These are phyloP conservation scores for Catharus fuscescens DNA, from an alignment of 2,113 vertebrate species.

Conservation along the genomic window DNA sequence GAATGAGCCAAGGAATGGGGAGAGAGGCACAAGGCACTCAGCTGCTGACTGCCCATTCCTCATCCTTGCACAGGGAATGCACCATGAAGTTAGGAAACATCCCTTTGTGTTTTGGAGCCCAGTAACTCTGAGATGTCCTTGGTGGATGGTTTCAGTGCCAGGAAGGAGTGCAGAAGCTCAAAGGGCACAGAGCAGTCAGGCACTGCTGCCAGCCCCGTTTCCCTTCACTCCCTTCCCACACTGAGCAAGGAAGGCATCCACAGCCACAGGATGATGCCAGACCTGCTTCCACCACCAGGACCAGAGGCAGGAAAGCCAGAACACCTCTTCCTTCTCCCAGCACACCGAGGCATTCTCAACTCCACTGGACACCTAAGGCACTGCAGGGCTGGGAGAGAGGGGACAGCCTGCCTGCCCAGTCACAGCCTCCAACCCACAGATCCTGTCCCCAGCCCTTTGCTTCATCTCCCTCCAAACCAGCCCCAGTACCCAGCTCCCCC, in stretches of 20 bases:
- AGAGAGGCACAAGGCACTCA: not conserved
- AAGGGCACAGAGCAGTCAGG: not conserved
- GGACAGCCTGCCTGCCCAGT: not conserved
- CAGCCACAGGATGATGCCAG: rapidly evolving
- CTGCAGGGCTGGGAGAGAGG: not conserved
- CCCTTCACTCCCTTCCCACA: not conserved
- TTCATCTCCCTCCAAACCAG: not conserved
- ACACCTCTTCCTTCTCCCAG: not conserved
- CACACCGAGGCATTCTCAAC: rapidly evolving
- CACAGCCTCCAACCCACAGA: not conserved
- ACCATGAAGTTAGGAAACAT: not conserved
- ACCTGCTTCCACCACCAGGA: not conserved
- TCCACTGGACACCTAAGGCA: not conserved
- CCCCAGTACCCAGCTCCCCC: not conserved
- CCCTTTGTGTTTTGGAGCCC: not conserved
- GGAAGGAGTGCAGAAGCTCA: not conserved
- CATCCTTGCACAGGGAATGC: not conserved
- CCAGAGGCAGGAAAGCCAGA: not conserved
- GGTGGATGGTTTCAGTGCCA: not conserved
- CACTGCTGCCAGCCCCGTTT: rapidly evolving
- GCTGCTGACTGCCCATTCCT: not conserved
- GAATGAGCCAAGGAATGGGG: not conserved
- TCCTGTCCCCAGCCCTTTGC: not conserved
- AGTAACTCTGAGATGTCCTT: not conserved
- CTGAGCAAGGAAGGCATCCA: not conserved